Percentiles rank a stretch among this genome's conserved stretches.
These are phyloP conservation scores for Cosmia trapezina DNA, from an alignment of 2,888 invertebrate genomes.

Conservation along the genomic window DNA sequence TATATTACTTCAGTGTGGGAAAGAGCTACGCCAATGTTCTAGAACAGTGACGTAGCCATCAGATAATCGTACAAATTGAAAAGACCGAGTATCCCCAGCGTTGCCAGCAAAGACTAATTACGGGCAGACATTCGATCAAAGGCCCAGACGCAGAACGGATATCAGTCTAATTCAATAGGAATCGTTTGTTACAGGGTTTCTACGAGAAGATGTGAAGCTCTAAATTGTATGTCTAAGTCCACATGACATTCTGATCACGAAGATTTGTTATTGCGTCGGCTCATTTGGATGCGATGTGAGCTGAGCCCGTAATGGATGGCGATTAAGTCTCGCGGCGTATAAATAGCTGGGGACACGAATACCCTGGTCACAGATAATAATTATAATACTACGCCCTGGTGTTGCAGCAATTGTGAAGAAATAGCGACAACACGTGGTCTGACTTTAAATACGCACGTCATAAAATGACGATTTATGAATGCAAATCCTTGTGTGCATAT, in stretches of 20 bases:
- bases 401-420: slow-evolving; percentile 72
- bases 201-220: slow-evolving; percentile 29
- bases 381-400: slow-evolving; percentile 62
- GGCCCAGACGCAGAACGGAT: slow-evolving; percentile 64
- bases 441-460: slow-evolving; percentile 60
- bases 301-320: slow-evolving; percentile 72
- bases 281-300: slow-evolving; percentile 77
- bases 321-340: slow-evolving; percentile 76
- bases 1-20: too few relatives aligned
- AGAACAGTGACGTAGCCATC: not conserved
- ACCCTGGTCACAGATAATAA: too few relatives aligned
- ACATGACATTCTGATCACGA: slow-evolving; percentile 51
- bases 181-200: slow-evolving; percentile 23
- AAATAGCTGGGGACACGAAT: slow-evolving; percentile 74
- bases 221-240: slow-evolving; percentile 45
- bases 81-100: slow-evolving; percentile 47
- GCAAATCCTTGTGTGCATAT: slow-evolving; percentile 19
- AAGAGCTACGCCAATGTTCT: slow-evolving; percentile 8
- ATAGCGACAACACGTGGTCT: slow-evolving; percentile 71
- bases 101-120: slow-evolving; percentile 64
- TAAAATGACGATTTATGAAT: slow-evolving; percentile 38
- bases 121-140: slow-evolving; percentile 63
- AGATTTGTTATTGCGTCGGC: slow-evolving; percentile 68
- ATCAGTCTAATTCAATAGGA: slow-evolving; percentile 21
- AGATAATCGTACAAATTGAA: slow-evolving; percentile 2